These are phyloP conservation scores for Dicrostonyx torquatus DNA, from an alignment of 2,797 vertebrate species.

Conservation along the genomic window DNA sequence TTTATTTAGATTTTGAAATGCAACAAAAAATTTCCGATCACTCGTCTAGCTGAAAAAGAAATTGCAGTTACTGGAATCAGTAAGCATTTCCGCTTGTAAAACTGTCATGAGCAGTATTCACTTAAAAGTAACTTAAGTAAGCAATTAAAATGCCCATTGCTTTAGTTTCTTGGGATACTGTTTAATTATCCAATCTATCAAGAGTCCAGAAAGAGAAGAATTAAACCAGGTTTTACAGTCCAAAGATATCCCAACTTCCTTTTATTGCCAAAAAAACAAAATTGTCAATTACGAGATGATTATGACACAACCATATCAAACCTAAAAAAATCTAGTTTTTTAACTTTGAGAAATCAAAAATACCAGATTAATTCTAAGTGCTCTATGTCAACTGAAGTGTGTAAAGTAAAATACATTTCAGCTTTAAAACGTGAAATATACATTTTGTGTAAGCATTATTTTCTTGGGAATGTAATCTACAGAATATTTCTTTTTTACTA, in stretches of 20 bases:
- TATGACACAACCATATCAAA: constrained; percentile 86
- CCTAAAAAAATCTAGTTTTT: constrained; percentile 84
- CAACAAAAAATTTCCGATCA: constrained; percentile 84
- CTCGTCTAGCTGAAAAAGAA: constrained; percentile 85
- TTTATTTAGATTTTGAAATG: constrained; percentile 88
- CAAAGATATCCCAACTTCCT: constrained; percentile 81
- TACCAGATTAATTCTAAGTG: constrained; percentile 87
- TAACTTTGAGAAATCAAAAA: constrained; percentile 86
- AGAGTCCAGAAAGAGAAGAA: constrained; percentile 81
- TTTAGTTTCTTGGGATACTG: constrained; percentile 83
- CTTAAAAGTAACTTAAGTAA: constrained; percentile 81
- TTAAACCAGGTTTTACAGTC: constrained; percentile 82
- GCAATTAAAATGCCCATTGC: constrained; percentile 85
- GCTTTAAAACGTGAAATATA: constrained; percentile 86
- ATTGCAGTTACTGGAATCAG: constrained; percentile 79
- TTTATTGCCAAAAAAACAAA: constrained; percentile 82
- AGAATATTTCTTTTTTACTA: constrained; percentile 83
- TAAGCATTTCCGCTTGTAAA: constrained; percentile 82
- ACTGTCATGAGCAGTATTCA: constrained; percentile 81
- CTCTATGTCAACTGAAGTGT: constrained; percentile 86
- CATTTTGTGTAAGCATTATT: constrained; percentile 86
- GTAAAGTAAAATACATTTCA: constrained; percentile 87
- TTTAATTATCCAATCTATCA: constrained; percentile 80
- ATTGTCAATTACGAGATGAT: constrained; percentile 84
- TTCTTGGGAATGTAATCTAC: constrained; percentile 88